Evolutionary conservation across 2,888 invertebrate genomes (phyloP).

Genomic region (Gisinianus flammeolus): DNA sequence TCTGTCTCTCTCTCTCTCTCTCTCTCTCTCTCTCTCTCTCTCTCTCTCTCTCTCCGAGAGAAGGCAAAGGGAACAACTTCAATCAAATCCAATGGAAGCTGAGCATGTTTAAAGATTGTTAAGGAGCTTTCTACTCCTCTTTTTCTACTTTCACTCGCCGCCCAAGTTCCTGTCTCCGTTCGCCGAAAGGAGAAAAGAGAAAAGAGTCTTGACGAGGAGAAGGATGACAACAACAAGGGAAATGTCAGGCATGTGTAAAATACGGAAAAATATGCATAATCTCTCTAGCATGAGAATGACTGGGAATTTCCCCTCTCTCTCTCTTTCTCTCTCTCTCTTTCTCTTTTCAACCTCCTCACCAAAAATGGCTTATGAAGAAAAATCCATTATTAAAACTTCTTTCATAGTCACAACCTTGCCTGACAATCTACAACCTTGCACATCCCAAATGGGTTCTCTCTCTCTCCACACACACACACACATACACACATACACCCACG

Average conservation of each 20-base stretch:
- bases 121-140: conserved; percentile 8
- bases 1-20: too few relatives aligned
- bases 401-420: too few relatives aligned
- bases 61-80: conserved; percentile 4
- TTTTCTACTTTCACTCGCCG: background rate
- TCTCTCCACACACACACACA: too few relatives aligned
- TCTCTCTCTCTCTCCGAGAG: too few relatives aligned
- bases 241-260: background rate
- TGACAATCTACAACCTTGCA: too few relatives aligned
- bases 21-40: too few relatives aligned
- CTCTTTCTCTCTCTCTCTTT: too few relatives aligned
- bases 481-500: too few relatives aligned
- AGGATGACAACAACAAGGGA: background rate
- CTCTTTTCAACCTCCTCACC: too few relatives aligned
- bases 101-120: conserved; percentile 3
- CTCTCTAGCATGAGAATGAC: background rate
- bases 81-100: conserved; percentile 1
- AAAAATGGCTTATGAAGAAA: background rate
- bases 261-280: background rate
- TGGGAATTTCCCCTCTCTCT: background rate
- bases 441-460: too few relatives aligned
- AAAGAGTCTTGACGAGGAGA: background rate
- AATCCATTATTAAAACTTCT: background rate
- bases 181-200: too few relatives aligned
- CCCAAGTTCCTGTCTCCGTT: background rate